These are phyloP conservation scores for Calidris pygmaea DNA, from an alignment of 2,113 vertebrate species.

Conservation along the genomic window DNA sequence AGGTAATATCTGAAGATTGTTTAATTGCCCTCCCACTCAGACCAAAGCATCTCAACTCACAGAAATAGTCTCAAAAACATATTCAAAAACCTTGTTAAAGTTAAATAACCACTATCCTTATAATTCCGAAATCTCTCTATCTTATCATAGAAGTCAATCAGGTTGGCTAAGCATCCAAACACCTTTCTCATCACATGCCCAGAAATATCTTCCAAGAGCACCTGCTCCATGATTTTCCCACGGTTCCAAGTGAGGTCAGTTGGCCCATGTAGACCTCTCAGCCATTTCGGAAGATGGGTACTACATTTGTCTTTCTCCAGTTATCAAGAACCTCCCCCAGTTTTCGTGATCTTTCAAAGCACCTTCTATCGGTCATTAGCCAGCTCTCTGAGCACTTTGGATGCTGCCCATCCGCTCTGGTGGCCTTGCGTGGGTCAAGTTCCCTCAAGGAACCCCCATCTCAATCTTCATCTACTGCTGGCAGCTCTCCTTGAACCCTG, in stretches of 20 bases:
- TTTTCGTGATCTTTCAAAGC: neutral
- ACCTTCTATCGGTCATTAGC: neutral
- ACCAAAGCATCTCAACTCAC: neutral
- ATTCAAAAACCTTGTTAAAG: neutral
- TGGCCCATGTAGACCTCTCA: neutral
- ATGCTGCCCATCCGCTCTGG: neutral
- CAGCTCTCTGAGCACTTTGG: neutral
- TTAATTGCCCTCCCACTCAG: neutral
- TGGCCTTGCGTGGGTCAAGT: fast-evolving
- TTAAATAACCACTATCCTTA: neutral
- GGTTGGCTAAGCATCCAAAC: neutral
- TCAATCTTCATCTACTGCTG: neutral
- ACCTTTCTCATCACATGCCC: neutral
- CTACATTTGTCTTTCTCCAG: neutral
- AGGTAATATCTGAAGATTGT: neutral
- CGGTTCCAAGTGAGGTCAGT: fast-evolving
- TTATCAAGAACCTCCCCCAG: neutral
- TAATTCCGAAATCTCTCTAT: neutral
- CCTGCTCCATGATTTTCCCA: neutral
- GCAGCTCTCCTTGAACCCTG: neutral
- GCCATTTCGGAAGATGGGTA: neutral
- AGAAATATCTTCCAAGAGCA: neutral
- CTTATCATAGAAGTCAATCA: neutral
- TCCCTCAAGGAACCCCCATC: neutral
- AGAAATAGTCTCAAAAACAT: neutral